These are phyloP conservation scores for Clusia tigrina DNA, from an alignment of 2,888 invertebrate genomes.

Conservation along the genomic window DNA sequence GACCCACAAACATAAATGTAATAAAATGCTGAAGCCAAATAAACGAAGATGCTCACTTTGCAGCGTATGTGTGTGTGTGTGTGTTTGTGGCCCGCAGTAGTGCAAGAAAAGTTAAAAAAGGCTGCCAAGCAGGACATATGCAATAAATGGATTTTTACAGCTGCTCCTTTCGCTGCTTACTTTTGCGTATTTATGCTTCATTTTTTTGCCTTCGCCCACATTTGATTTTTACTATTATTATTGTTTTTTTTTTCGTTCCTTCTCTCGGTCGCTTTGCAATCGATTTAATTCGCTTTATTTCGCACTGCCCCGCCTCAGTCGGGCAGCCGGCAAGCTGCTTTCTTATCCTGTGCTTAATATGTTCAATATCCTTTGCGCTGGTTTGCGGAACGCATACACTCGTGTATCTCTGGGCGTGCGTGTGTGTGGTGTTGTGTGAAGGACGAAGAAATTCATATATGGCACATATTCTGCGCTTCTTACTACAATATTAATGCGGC, in stretches of 20 bases:
- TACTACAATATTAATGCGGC: conserved; percentile 6
- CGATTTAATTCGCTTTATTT: conserved; percentile 27
- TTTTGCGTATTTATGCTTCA: conserved; percentile 34
- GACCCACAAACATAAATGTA: background rate
- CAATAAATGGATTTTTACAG: conserved; percentile 48
- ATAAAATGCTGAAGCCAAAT: conserved; percentile 7
- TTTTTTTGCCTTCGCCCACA: conserved; percentile 16
- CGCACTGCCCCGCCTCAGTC: background rate
- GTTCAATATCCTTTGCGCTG: background rate
- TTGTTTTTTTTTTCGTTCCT: background rate
- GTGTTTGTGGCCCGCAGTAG: background rate
- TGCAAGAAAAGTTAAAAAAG: background rate
- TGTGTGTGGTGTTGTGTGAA: too few species aligned
- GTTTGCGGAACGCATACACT: background rate
- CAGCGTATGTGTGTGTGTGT: background rate
- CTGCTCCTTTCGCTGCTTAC: conserved; percentile 34
- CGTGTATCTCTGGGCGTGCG: background rate
- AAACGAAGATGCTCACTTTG: background rate
- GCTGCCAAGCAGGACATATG: conserved; percentile 47
- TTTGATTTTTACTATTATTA: background rate
- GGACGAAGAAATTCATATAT: too few species aligned
- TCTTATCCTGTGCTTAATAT: background rate
- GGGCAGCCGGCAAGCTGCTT: too few species aligned
- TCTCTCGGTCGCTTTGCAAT: background rate
- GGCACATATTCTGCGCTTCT: background rate